Conservation (phyloP, 2,888 invertebrate species). For the Papilio demoleus region DNA sequence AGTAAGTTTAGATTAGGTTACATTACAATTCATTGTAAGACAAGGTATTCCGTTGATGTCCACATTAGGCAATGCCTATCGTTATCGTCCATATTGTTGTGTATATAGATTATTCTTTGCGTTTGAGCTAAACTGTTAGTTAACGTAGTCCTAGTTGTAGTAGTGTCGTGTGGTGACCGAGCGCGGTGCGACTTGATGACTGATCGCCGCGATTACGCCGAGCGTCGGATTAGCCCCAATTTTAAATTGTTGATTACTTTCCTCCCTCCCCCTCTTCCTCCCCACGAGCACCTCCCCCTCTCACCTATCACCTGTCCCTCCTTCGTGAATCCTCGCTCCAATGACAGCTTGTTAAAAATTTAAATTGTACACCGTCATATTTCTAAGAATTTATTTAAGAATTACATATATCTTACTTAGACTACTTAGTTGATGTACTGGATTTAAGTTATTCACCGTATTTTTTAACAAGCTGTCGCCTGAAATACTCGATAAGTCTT, state of each 20-base stretch:
- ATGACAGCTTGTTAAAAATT: constrained; percentile 71
- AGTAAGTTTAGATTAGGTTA: too few relatives aligned
- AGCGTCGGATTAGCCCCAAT: constrained; percentile 76
- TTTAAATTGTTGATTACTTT: constrained; percentile 82
- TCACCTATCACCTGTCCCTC: constrained; percentile 44
- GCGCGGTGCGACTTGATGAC: constrained; percentile 56
- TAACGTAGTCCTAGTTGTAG: not conserved
- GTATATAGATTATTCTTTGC: too few relatives aligned
- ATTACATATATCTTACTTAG: constrained; percentile 1
- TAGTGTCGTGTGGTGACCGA: not conserved
- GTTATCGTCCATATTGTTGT: too few relatives aligned
- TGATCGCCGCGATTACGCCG: constrained; percentile 71
- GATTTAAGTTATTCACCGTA: too few relatives aligned
- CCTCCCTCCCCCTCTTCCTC: constrained; percentile 53
- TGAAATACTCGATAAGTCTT: too few relatives aligned
- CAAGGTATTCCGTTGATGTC: too few relatives aligned
- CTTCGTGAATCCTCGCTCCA: constrained; percentile 55
- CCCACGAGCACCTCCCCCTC: constrained; percentile 37
- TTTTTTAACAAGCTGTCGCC: too few relatives aligned
- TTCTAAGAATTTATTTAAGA: constrained; percentile 26
- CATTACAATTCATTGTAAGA: too few relatives aligned
- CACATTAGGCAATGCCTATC: too few relatives aligned
- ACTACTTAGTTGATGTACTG: not conserved
- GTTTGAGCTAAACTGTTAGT: too few relatives aligned
- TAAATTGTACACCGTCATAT: constrained; percentile 60